Evolutionary conservation across 2,888 invertebrate species (phyloP).

Genomic region (Trilocha varians): DNA sequence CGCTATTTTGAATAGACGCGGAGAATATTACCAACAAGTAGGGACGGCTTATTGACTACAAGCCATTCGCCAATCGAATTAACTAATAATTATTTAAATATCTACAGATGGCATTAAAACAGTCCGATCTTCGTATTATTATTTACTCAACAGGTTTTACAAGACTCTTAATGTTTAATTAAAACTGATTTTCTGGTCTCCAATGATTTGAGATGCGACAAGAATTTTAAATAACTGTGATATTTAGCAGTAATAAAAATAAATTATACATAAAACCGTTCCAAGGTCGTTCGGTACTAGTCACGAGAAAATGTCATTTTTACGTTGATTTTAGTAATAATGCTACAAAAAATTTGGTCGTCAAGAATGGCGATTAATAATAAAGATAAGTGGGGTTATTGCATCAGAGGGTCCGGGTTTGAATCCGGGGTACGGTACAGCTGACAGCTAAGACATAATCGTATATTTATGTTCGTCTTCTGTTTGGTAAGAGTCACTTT

Average conservation of each 20-base stretch:
- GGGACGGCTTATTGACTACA: too few relatives aligned
- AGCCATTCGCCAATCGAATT: too few relatives aligned
- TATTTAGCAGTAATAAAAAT: slow-evolving; percentile 22
- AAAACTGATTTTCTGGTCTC: slow-evolving; percentile 19
- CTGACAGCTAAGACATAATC: slow-evolving; percentile 29
- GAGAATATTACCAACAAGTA: too few relatives aligned
- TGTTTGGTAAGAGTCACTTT: slow-evolving; percentile 52
- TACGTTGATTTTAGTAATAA: neutral
- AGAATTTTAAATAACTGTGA: slow-evolving; percentile 23
- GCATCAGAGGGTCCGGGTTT: neutral
- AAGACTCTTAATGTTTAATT: slow-evolving; percentile 32
- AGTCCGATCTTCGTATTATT: too few relatives aligned
- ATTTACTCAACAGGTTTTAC: slow-evolving; percentile 30
- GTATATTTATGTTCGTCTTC: slow-evolving; percentile 43
- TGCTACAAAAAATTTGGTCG: neutral
- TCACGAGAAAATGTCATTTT: slow-evolving; percentile 16
- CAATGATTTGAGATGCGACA: slow-evolving; percentile 20
- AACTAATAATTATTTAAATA: too few relatives aligned
- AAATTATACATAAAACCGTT: slow-evolving; percentile 16
- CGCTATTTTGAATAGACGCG: too few relatives aligned
- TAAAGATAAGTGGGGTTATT: too few relatives aligned
- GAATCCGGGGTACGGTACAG: too few relatives aligned
- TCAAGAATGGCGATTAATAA: neutral
- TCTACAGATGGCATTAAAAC: too few relatives aligned
- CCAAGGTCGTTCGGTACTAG: slow-evolving; percentile 6